Percentiles rank a stretch among this genome's conserved stretches.
Conservation (phyloP, 2,888 invertebrate genomes). For the Platerodrilus igneus region DNA sequence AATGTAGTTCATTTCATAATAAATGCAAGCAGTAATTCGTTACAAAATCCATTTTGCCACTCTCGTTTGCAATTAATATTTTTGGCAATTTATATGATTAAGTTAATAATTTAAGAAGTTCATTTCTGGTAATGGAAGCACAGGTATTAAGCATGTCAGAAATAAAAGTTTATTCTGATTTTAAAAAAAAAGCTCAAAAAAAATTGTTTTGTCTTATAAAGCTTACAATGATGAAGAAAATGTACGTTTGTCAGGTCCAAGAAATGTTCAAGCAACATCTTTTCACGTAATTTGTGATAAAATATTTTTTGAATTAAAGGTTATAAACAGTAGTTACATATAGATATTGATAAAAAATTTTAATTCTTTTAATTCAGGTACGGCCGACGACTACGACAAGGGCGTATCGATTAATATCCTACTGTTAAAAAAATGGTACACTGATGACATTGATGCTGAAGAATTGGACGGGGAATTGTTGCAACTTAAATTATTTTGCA, state of each 20-base stretch:
- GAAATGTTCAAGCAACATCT: neutral
- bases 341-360: no score
- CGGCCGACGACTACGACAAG: neutral
- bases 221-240: neutral
- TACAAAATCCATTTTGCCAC: no score
- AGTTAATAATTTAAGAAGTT: conserved; percentile 2
- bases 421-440: neutral
- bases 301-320: neutral
- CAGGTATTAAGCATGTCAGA: conserved; percentile 1
- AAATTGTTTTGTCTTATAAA: no score
- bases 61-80: no score
- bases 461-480: neutral
- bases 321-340: neutral
- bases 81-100: conserved; percentile 2
- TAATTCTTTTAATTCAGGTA: neutral
- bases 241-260: neutral
- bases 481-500: neutral
- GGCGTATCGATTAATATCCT: neutral
- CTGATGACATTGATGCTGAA: neutral
- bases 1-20: no score
- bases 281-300: neutral
- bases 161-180: conserved; percentile 2
- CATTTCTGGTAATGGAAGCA: conserved; percentile 1
- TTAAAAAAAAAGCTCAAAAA: conserved; percentile 1
- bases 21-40: no score